Percentiles rank a stretch among this genome's conserved stretches.
phyloP scores from a whole-genome alignment of 2,797 vertebrate genomes.

The Myioborus melanocephalus region DNA sequence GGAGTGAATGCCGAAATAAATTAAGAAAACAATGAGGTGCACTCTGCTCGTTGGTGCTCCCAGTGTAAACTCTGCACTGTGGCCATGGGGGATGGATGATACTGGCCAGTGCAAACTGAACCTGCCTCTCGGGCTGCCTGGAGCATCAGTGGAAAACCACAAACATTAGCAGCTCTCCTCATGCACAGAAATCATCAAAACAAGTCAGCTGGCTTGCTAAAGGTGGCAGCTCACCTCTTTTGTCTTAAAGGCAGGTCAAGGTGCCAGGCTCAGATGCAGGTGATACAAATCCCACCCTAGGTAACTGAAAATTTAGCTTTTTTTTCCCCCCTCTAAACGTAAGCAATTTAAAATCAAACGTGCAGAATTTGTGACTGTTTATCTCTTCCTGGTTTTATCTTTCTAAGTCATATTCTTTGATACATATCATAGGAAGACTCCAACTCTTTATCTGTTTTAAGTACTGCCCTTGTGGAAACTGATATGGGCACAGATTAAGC shows the following conservation, averaged over 20 bases:
- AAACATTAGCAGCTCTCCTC: neutral
- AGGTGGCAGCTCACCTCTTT: neutral
- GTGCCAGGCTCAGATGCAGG: neutral
- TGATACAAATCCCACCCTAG: neutral
- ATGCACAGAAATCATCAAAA: neutral
- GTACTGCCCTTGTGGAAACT: neutral
- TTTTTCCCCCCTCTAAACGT: rapidly evolving
- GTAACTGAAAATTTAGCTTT: neutral
- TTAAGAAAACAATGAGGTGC: neutral
- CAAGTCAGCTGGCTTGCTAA: neutral
- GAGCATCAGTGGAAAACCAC: neutral
- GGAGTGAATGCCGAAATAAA: neutral
- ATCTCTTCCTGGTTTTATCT: neutral
- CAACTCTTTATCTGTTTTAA: neutral
- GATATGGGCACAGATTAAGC: neutral
- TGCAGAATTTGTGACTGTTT: neutral
- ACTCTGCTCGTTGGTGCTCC: neutral
- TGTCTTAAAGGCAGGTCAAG: neutral
- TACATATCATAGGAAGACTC: neutral
- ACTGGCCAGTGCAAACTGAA: neutral
- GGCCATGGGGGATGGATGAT: neutral
- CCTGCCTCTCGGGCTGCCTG: neutral
- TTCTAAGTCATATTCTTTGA: neutral
- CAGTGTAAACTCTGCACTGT: neutral
- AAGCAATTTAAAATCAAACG: neutral